Evolutionary conservation across 2,797 vertebrate species (phyloP), one percentile per base, ranked within the genome.

Genomic region (Sylvia borin): DNA sequence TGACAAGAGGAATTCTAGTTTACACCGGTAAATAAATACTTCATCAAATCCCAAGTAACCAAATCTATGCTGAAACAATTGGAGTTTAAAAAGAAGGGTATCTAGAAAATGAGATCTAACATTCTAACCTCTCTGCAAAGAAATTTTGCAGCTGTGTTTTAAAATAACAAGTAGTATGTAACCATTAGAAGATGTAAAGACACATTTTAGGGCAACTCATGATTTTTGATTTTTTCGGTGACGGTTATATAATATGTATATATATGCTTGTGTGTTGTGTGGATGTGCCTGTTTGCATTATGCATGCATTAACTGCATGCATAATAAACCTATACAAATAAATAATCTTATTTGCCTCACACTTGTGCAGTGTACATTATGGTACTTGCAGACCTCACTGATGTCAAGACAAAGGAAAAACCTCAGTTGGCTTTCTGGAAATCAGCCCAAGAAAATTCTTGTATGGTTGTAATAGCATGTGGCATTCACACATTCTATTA

Each of bases 291-390:
- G 62, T 88, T 87, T 94, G 68, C 58, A 86, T 96, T 93, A 93
- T 93, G 92, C 87, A 83, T 95, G 77, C 60, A 80, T 95, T 94
- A 95, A 74, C 58, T 76, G 70, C 88, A 75, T 85, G 78, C 73
- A 94, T 86, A 92, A 95, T 83, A 90, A 88, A 72, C 62, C 76
- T 55, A 67, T 87, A 72, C 92, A 88, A 90, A 88, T 93, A 95
- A 94, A 93, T 95, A 64, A 58, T 91, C 42, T 67, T 93, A 62
- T 87, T 36, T 51, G 70, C 40, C 42, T 67, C 53, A 65, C 6
- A 11, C 75, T 79, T 74, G 19, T 78, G 38, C 34, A 45, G 13
- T 10, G 14, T 67, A 48, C 31, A 21, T 86, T 91, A 64, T 1
- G 1, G 50, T 85, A 72, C 1, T 2, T 53, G 25, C 54, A 68